Base-by-base conservation (phyloP, 2,888 invertebrate genomes). In the Cryptocheilus praepositus region DNA sequence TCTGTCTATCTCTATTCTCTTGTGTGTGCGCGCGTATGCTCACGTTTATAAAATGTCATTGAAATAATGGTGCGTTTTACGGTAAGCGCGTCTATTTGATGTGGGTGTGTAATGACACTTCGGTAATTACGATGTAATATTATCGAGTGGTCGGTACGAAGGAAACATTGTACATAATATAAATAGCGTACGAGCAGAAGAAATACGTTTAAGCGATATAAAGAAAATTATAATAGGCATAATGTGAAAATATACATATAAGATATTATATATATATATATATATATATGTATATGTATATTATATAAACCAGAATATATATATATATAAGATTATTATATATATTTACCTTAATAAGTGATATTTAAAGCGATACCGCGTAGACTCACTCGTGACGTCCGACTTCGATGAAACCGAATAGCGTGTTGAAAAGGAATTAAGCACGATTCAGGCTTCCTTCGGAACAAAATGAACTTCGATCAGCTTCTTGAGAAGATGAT, bases 261-360 rank as follows among this genome's bases (percentile, higher is more conserved):
- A 86, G 85, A 88, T 87, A 86, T 86, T 83, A 84, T 83, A 36
- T 36, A 36, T 36, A 36, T 36, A 36, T 87, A 85, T 86, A 86
- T 86, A 84, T 82, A 69, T 67, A 65, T 70, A 67, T 55, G 70
- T 61, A 67, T 25, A n/a, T 65, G 45, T 51, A 70, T 68, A 74
- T n/a, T n/a, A n/a, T 76, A 71, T 77, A 77, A 71, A 74, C 71
- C 73, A 73, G 70, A 70, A 78, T 76, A 72, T 75, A 76, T 72
- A 71, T 77, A 79, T 81, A 78, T 79, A 81, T 81, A 82, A 76
- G 72, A 80, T 77, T 78, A 79, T 79, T 79, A 80, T n/a, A 51
- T 49, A 85, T 86, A 86, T 87, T 86, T 88, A 88, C 85, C 85
- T 84, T 86, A 86, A 77, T 88, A 88, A 88, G 86, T 86, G 85